Base-by-base conservation (phyloP, 2,113 vertebrate species). In the Lophura nycthemera region DNA sequence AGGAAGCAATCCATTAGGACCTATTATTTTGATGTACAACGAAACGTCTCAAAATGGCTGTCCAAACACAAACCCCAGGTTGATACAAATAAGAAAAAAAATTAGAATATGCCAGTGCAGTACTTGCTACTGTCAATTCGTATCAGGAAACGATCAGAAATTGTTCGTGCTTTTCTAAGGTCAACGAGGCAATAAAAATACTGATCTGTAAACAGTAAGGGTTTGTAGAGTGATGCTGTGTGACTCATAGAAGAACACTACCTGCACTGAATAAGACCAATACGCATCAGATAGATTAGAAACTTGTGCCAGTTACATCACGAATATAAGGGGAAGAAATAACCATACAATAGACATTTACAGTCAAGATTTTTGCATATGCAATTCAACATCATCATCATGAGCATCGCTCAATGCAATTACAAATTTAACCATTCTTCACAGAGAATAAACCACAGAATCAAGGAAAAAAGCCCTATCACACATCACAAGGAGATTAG, bases 41-140 rank as follows among this genome's bases (percentile, higher is more conserved):
- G 3, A 91, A 96, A 90, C 57, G 65, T 45, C 91, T 96, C 73
- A 93, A 97, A 93, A 95, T 92, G 95, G 90, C 83, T 95, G 85
- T 88, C 84, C 79, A 93, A 91, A 88, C 67, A 94, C 60, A 92
- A 93, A 79, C 73, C 90, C 86, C 93, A 90, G 72, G 88, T 88
- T 93, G 95, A 93, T 67, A 92, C 38, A 88, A 93, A 40, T 45
- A 73, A 70, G 71, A 72, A 85, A 88, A 91, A 91, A 91, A 84
- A 86, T 18, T 16, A 89, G 57, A 83, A 88, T 69, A 86, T 85
- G 67, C 30, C 76, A 73, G 52, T 54, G n/a, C 48, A 92, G 54
- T 50, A 57, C 38, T 77, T 80, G 70, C 60, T 91, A 67, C 59
- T 88, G 80, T 86, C 81, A 93, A 87, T 96, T 92, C 18, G 1